Evolutionary conservation across 2,888 invertebrate species (phyloP), one percentile per base, ranked within the genome.

Genomic region (Glyphotaelius pellucidus): DNA sequence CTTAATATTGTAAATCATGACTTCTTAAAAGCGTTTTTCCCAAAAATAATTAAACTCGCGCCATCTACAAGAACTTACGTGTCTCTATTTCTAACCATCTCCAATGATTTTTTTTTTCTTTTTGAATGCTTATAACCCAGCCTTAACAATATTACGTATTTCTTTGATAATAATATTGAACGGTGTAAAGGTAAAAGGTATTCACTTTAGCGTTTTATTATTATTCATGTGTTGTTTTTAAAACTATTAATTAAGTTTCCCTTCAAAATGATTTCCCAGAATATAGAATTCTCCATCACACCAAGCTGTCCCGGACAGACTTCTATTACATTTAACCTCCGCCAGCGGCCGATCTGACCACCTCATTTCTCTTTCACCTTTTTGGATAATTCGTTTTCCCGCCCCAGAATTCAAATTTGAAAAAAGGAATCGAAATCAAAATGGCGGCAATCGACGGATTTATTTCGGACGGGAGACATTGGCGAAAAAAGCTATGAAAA

Each of bases 391-490:
- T 47, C 86, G 14, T n/a, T 86, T 42, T 86, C 86, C 86, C 86
- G 86, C 38, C 86, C 52, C 25, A 7, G 9, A 9, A 86, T 86
- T 86, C 47, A 86, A 86, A 86, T 86, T 86, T 47, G 47, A 86
- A 86, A 86, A n/a, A 86, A 86, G 86, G 30, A 86, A 86, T 42
- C 86, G 86, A n/a, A 67, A 25, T 67, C 47, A 25, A 42, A 86
- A 86, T 42, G 86, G 86, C 47, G 86, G 86, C 38, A 47, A 79
- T 88, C 32, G 11, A 88, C 19, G 79, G 88, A 88, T 88, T 86
- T 86, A 88, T 67, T 32, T 47, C 88, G 67, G 67, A 15, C 87
- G 25, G 84, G 84, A 25, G 25, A 67, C 7, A 9, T 52, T 52
- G 9, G 67, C n/a, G 67, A 67, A 67, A 67, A 67, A 67, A 67